Evolutionary conservation across 2,113 vertebrate species (phyloP), one percentile per base, ranked within the genome.

Genomic region (Herpetotheres cachinnans): DNA sequence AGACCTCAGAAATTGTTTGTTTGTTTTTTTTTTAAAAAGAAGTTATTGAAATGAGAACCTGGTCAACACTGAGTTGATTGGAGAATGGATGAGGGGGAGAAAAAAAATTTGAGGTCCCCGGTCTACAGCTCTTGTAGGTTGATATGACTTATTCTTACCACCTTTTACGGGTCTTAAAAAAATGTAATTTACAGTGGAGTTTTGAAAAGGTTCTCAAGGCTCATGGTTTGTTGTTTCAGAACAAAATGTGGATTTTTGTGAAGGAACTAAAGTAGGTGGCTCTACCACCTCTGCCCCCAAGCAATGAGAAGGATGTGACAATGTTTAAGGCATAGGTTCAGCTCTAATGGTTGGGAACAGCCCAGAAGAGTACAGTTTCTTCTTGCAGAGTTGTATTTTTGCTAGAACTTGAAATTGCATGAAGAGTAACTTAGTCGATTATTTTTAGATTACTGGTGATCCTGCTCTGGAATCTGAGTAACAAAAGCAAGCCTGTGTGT

Each of bases 301-400:
- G 55, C 74, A 66, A 0, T 12, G 38, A 77, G 54, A 72, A 63
- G 46, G 65, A 50, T 79, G 40, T 36, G 49, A 27, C 2, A 5
- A 2, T 19, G 5, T 50, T 85, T 47, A 72, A 56, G 63, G 32
- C 25, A 2, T 30, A 44, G 15, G 7, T 74, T 82, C 61, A 63
- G 44, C 42, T 81, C 34, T 44, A 5, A 18, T 27, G 27, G 10
- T 13, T 82, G 21, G 11, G 46, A 34, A 7, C 47, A 76, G 65
- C 32, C 62, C 24, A 47, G 52, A 67, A 65, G 21, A 32, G n/a
- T 42, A 21, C 12, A 10, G 14, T 50, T 80, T 82, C 44, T 90
- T 15, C 22, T 70, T 50, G 22, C 0, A 0, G 15, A 11, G 0
- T 90, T 82, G 6, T 67, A 16, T 11, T 2, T 32, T 65, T 9